Evolutionary conservation across 1,140 invertebrate species (phyloP), one percentile per base, ranked within the genome.

Genomic region (Coptotermes formosanus): DNA sequence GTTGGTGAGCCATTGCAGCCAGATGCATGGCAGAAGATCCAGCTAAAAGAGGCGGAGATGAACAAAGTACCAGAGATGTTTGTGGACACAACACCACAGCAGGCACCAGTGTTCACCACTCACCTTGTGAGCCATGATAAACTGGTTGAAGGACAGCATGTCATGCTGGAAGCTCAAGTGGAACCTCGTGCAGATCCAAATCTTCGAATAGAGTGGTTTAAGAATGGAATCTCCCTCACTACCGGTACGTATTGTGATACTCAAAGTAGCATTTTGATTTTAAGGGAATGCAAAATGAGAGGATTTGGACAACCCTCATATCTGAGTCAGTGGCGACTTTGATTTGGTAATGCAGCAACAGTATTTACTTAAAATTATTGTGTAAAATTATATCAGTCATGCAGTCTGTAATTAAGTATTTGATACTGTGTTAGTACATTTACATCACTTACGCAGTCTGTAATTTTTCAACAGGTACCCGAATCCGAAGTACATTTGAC

Each of bases 111-210:
- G 19, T 98, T 98, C 88, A 98, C 97, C 0, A 97, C 96, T 44
- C 97, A 98, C 90, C 92, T 99, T 12, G 94, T 96, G 89, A 98
- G 95, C 89, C 95, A 94, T 86, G 97, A 98, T 86, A 96, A 96
- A 89, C 90, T 98, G 11, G 92, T 95, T 82, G 98, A 98, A 93
- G 96, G 96, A 81, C 95, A 99, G 91, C 96, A 97, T 89, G 95
- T 98, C 7, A 95, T 97, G 89, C 92, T 99, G 87, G 98, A 99
- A 91, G 98, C 97, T 87, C 97, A 98, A 91, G 96, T 99, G 9
- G 97, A 98, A 89, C 99, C 99, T n/a, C 94, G 98, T 89, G 96
- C 97, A 69, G 99, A 99, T 93, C 98, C 98, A 0, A 97, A 98
- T 89, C 93, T 98, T 9, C 93, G 94, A 85, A 95, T 97, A 55